Percentiles rank a stretch among this genome's conserved stretches.
phyloP scores from a whole-genome alignment of 2,888 invertebrate species.

The Cryptocephalus primarius region DNA sequence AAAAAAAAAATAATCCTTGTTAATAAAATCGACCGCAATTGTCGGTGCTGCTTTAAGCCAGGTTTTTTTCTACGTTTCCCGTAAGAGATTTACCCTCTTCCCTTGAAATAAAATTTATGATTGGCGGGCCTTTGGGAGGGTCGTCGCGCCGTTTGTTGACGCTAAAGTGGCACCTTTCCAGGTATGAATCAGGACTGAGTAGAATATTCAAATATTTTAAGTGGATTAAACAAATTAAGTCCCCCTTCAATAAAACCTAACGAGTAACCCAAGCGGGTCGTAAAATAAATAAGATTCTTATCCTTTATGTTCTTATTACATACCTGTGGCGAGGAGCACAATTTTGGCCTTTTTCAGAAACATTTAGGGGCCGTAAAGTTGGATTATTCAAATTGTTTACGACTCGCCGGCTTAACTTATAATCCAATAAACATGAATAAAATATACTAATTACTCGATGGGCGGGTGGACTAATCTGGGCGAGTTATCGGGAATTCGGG shows the following conservation, averaged over 20 bases:
- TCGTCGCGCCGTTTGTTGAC: too few species aligned
- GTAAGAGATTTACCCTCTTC: too few species aligned
- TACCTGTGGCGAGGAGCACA: constrained; percentile 7
- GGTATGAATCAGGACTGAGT: background rate
- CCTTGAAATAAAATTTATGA: too few species aligned
- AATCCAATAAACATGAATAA: constrained; percentile 4
- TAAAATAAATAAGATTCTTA: constrained; percentile 6
- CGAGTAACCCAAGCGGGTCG: constrained; percentile 3
- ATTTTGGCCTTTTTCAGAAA: constrained; percentile 1
- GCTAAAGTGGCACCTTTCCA: too few species aligned
- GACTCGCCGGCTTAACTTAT: constrained; percentile 1
- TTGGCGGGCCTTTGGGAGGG: too few species aligned
- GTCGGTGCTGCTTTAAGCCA: too few species aligned
- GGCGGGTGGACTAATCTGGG: too few species aligned
- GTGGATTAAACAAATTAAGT: constrained; percentile 11
- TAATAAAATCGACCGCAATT: too few species aligned
- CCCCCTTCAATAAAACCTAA: constrained; percentile 4
- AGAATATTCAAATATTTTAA: constrained; percentile 7
- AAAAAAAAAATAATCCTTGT: too few species aligned
- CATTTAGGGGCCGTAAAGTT: constrained; percentile 4
- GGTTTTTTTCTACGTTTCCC: too few species aligned
- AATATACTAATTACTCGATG: background rate
- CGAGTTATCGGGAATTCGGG: too few species aligned
- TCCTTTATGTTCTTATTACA: constrained; percentile 5
- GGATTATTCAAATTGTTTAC: constrained; percentile 2